Evolutionary conservation across 64 coral and sea anemone genomes (phyloP), one percentile per base, ranked within the genome.

Genomic region (Pachyseris speciosa): DNA sequence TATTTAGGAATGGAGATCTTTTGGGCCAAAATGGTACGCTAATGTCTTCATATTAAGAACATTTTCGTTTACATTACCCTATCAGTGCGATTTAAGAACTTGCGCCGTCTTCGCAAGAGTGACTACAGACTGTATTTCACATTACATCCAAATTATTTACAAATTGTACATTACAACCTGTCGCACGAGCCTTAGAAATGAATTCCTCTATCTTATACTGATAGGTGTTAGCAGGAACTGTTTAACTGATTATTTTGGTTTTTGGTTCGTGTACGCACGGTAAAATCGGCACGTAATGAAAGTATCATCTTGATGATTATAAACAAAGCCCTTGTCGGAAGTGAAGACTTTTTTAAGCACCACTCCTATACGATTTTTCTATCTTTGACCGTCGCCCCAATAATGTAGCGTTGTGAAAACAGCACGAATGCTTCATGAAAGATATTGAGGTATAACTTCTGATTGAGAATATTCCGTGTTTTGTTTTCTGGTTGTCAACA

Each of bases 401-500:
- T 71, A 39, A 71, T 71, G 16, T 16, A n/a, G 15, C 34, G 34
- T 33, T 0, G 22, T 71, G 67, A 20, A 28, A 4, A 28, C n/a
- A 64, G 27, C 7, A 25, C 22, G 24, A 45, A 45, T 28, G 6
- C 25, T 28, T 19, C 20, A 9, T 3, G 10, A 9, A 16, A 67
- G 4, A 19, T 71, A 39, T 22, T 19, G 11, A 32, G 67, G 4
- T 34, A 39, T 22, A 71, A 39, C 16, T n/a, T 34, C 64, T 10
- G 6, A 63, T 27, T 81, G 20, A 41, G 36, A 27, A 34, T 12
- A 3, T 6, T 4, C 27, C 12, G 25, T 10, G 31, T 63, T 61
- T 53, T 58, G 75, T 79, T 79, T 79, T 32, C 75, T 26, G 3
- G 33, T 39, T 81, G 53, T 81, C 77, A 81, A 36, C 77, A 81